phyloP scores from a whole-genome alignment of 37 sponge, comb jelly and placozoan species.

The Cladorhizidae sp. region DNA sequence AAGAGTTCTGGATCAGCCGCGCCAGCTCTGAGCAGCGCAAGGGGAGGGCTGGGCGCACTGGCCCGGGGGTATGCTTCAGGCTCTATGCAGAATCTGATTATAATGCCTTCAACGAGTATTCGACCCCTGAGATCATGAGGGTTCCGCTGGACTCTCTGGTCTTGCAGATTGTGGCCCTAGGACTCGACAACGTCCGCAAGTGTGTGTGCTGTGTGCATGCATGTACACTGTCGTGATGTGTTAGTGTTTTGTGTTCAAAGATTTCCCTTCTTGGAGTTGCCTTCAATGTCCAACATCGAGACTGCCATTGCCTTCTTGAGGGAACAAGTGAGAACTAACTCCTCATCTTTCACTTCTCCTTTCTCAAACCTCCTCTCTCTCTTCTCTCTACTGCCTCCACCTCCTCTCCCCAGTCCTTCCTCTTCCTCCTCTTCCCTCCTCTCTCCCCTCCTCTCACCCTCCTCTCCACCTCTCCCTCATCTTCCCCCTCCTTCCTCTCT shows the following conservation, averaged over 20 bases:
- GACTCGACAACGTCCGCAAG: slow-evolving; percentile 65
- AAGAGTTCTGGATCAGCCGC: slow-evolving; percentile 97
- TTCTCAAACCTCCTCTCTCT: no score
- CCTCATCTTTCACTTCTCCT: background rate
- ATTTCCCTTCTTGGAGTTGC: slow-evolving; percentile 87
- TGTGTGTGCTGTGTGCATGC: slow-evolving; percentile 28
- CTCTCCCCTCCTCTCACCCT: no score
- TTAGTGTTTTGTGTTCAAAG: slow-evolving; percentile 16
- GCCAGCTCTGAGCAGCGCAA: slow-evolving; percentile 98
- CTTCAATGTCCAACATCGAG: slow-evolving; percentile 67
- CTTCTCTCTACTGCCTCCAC: slow-evolving; percentile 15
- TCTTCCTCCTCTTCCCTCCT: slow-evolving; percentile 3
- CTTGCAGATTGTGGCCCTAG: slow-evolving; percentile 70
- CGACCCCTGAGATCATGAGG: slow-evolving; percentile 91
- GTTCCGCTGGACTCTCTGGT: slow-evolving; percentile 92
- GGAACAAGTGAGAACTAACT: slow-evolving; percentile 56
- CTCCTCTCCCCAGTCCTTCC: background rate
- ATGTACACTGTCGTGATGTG: background rate
- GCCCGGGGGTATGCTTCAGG: slow-evolving; percentile 95
- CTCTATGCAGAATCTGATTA: slow-evolving; percentile 91
- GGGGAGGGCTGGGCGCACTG: slow-evolving; percentile 96
- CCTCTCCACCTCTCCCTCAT: no score
- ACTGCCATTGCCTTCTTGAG: slow-evolving; percentile 70
- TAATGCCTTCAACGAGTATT: slow-evolving; percentile 79
- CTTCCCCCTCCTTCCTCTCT: no score